These are phyloP conservation scores for Nemoura dubitans DNA, from an alignment of 2,888 invertebrate species.

Conservation along the genomic window DNA sequence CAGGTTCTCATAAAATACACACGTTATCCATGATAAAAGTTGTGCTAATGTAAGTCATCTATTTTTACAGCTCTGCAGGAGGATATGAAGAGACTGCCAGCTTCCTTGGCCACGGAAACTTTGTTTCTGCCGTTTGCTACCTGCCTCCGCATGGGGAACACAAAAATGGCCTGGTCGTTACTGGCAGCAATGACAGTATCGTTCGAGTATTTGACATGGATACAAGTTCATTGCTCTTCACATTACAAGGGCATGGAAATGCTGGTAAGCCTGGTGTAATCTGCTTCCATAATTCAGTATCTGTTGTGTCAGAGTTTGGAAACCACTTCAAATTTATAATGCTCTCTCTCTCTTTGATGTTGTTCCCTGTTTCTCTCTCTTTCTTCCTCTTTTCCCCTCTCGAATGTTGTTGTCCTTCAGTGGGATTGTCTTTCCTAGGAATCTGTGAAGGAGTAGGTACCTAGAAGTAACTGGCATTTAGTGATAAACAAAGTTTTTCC, in stretches of 20 bases:
- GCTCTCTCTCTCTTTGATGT: too few relatives aligned
- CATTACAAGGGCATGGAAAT: constrained; percentile 80
- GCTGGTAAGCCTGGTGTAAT: constrained; percentile 62
- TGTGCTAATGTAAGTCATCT: neutral
- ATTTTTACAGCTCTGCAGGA: constrained; percentile 63
- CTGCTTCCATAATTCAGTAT: neutral
- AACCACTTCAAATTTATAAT: too few relatives aligned
- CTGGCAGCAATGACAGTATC: constrained; percentile 88
- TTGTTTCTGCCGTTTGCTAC: constrained; percentile 83
- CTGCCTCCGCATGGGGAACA: constrained; percentile 74
- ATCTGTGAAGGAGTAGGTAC: too few relatives aligned
- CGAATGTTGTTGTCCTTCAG: too few relatives aligned
- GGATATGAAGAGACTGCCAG: constrained; percentile 73
- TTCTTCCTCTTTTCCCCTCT: too few relatives aligned
- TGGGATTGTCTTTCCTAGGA: too few relatives aligned
- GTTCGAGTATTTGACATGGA: constrained; percentile 82
- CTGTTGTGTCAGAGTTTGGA: constrained; percentile 19
- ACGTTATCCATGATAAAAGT: neutral
- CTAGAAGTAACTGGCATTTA: too few relatives aligned
- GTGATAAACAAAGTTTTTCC: too few relatives aligned
- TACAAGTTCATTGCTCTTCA: constrained; percentile 72
- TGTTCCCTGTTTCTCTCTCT: too few relatives aligned
- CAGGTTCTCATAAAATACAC: neutral
- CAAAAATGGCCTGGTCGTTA: constrained; percentile 82
- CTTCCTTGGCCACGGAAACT: constrained; percentile 84